Evolutionary conservation across 1,140 invertebrate genomes (phyloP).

Genomic region (Magallana ariakensis): DNA sequence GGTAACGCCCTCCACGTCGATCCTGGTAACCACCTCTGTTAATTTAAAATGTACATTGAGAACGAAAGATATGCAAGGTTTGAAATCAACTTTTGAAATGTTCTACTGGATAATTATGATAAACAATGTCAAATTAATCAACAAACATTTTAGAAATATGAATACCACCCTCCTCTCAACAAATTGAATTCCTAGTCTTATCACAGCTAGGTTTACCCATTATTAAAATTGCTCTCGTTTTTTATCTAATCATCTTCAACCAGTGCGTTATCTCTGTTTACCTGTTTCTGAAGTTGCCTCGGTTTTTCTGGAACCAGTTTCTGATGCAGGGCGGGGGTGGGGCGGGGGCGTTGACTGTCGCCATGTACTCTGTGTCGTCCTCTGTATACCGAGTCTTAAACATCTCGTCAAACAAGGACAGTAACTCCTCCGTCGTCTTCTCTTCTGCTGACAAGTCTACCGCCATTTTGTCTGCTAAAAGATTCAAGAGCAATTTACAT

Average conservation of each 20-base stretch:
- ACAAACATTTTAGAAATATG: no score
- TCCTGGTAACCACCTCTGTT: constrained; percentile 51
- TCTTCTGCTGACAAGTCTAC: not conserved
- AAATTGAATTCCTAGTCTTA: no score
- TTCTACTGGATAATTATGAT: no score
- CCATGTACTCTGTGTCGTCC: constrained; percentile 37
- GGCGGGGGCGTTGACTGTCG: constrained; percentile 17
- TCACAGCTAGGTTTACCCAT: no score
- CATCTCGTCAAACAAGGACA: constrained; percentile 56
- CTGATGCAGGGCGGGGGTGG: constrained; percentile 51
- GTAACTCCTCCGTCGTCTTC: not conserved
- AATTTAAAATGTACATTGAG: not conserved
- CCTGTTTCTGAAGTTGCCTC: constrained; percentile 39
- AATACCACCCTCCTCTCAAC: no score
- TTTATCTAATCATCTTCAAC: no score
- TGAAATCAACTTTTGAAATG: no score
- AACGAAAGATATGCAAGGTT: no score
- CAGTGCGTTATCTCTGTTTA: not conserved
- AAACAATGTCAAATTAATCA: no score
- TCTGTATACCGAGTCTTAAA: constrained; percentile 57
- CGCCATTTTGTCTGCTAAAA: not conserved
- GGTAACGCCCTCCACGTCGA: constrained; percentile 32
- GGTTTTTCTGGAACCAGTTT: constrained; percentile 50
- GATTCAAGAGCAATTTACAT: no score
- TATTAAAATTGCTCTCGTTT: no score